Evolutionary conservation across 2,797 vertebrate species (phyloP).

Genomic region (Ctenochaetus hawaiiensis): DNA sequence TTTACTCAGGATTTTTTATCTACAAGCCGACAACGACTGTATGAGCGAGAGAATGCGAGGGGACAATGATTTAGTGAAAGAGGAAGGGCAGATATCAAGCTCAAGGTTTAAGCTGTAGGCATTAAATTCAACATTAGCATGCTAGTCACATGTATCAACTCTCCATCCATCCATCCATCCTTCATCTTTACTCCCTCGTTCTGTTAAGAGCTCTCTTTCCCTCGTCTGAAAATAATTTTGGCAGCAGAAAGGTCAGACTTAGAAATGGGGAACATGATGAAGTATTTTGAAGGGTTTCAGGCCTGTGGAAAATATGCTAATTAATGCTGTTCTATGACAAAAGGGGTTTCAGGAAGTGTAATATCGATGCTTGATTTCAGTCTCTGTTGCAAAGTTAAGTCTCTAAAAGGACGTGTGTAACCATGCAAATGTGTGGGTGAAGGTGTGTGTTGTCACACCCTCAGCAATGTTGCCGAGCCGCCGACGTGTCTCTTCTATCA

Average conservation of each 20-base stretch:
- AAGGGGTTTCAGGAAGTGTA: conserved; percentile 7
- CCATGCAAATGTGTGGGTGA: neutral
- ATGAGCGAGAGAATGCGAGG: conserved; percentile 6
- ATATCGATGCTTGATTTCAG: neutral
- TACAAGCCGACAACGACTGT: neutral
- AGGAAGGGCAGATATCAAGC: conserved; percentile 25
- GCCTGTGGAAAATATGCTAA: conserved; percentile 40
- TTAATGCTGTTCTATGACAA: conserved; percentile 22
- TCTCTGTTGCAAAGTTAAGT: conserved; percentile 8
- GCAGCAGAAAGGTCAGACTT: conserved; percentile 59
- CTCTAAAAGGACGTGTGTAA: neutral
- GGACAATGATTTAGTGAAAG: conserved; percentile 19
- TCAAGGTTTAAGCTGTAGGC: conserved; percentile 27
- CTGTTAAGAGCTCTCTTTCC: conserved; percentile 31
- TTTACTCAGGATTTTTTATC: conserved; percentile 26
- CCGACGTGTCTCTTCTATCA: conserved; percentile 29
- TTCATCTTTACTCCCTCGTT: conserved; percentile 31
- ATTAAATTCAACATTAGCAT: conserved; percentile 47
- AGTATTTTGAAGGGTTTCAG: conserved; percentile 51
- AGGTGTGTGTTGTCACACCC: conserved; percentile 23
- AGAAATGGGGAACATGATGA: conserved; percentile 68
- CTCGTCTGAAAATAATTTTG: conserved; percentile 52
- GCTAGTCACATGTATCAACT: conserved; percentile 20
- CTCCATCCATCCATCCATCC: conserved; percentile 13
- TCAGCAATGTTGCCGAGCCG: neutral